A percentile compares a stretch with the other conserved stretches of the same genome.
phyloP scores from a whole-genome alignment of 2,888 invertebrate genomes.

The Phasia obesa region DNA sequence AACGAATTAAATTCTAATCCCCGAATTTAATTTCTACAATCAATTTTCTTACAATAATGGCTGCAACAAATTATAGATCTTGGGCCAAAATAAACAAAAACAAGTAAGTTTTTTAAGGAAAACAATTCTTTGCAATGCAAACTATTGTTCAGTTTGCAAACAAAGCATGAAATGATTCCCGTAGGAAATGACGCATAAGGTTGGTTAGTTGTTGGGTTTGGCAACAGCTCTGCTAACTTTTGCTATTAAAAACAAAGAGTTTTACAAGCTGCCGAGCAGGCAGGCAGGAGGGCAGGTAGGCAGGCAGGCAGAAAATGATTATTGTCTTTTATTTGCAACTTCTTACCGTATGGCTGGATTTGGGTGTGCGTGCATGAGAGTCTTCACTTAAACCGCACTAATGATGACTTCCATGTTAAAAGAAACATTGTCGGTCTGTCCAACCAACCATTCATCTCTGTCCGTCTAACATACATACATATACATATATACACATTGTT shows the following conservation, averaged over 20 bases:
- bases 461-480: neutral
- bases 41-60: constrained; percentile 59
- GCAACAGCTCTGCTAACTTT: constrained; percentile 17
- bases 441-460: constrained; percentile 9
- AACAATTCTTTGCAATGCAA: constrained; percentile 24
- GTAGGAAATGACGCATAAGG: constrained; percentile 70
- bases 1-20: constrained; percentile 56
- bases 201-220: constrained; percentile 48
- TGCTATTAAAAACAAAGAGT: constrained; percentile 8
- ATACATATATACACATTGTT: constrained; percentile 31
- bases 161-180: constrained; percentile 57
- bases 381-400: constrained; percentile 64
- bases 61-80: constrained; percentile 60
- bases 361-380: constrained; percentile 55
- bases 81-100: constrained; percentile 7
- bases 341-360: constrained; percentile 35
- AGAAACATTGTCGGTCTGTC: constrained; percentile 16
- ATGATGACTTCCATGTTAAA: constrained; percentile 67
- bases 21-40: constrained; percentile 64
- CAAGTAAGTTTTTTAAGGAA: constrained; percentile 4
- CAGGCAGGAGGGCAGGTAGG: neutral
- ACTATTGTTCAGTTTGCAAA: constrained; percentile 38
- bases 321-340: constrained; percentile 43
- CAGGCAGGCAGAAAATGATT: constrained; percentile 35
- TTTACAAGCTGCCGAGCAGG: neutral